phyloP scores from a whole-genome alignment of 2,113 vertebrate genomes.

The Okapia johnstoni region DNA sequence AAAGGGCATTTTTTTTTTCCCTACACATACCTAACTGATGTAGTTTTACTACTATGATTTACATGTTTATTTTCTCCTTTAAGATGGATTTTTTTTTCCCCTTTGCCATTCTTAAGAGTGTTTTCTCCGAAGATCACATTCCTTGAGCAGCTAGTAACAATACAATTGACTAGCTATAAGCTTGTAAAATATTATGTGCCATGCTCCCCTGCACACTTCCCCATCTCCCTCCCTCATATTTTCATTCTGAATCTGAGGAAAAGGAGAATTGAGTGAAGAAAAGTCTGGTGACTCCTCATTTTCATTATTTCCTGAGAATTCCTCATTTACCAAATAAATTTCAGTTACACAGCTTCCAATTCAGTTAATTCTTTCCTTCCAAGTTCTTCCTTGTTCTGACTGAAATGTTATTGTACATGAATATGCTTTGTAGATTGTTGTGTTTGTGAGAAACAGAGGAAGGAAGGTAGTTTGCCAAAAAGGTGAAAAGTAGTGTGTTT shows the following conservation, averaged over 20 bases:
- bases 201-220: background rate
- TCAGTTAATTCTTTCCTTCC: background rate
- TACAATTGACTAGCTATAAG: background rate
- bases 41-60: background rate
- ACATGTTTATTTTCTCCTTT: background rate
- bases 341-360: background rate
- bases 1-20: background rate
- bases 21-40: background rate
- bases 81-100: background rate
- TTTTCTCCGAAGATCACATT: background rate
- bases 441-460: background rate
- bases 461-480: background rate
- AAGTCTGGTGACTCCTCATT: background rate
- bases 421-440: background rate
- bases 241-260: conserved; percentile 17
- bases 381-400: background rate
- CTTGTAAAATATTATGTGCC: background rate
- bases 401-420: background rate
- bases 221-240: background rate
- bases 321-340: background rate
- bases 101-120: background rate
- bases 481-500: background rate
- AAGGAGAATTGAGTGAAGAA: background rate
- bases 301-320: conserved; percentile 24
- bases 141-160: background rate